Evolutionary conservation across 1,140 invertebrate species (phyloP), one percentile per base, ranked within the genome.

Genomic region (Eriosoma lanigerum): DNA sequence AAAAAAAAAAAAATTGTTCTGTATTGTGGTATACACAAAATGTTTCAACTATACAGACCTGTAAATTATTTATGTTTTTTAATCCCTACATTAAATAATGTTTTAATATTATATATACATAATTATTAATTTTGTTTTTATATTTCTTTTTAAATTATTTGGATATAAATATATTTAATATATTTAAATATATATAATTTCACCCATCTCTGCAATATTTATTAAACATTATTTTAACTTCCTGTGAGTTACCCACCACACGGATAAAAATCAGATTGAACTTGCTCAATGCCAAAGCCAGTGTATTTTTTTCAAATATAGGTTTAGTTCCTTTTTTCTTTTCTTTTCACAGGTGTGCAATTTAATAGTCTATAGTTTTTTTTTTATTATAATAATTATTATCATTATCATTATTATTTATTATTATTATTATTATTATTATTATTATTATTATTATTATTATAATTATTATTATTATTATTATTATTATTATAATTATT

Each of bases 251-350:
- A 62, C 75, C 56, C 54, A 19, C 1, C 29, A 56, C 12, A 58
- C 60, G 54, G 56, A 32, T 78, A 62, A 60, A 52, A 62, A 62
- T 78, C 56, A 78, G 75, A 62, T 78, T 78, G 75, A 78, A 78
- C 75, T 78, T 78, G 75, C 75, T 78, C 75, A 78, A 78, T 78
- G 75, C 75, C 75, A 78, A 78, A 78, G 75, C 75, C 75, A 78
- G 75, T 78, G 52, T 76, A 26, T 78, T 78, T 78, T 76, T 72
- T 72, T 78, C 75, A 78, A 72, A 46, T 48, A 78, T 78, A 78
- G 75, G 75, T 78, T 78, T 78, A 78, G 75, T 78, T 78, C 75
- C 75, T 78, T 78, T 78, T 75, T 76, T 62, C 75, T 62, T 78
- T 78, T 78, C 75, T 78, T 78, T 78, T 38, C 54, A 78, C 75